phyloP scores from a whole-genome alignment of 2,888 invertebrate species.

The Oxystoma pomonae region DNA sequence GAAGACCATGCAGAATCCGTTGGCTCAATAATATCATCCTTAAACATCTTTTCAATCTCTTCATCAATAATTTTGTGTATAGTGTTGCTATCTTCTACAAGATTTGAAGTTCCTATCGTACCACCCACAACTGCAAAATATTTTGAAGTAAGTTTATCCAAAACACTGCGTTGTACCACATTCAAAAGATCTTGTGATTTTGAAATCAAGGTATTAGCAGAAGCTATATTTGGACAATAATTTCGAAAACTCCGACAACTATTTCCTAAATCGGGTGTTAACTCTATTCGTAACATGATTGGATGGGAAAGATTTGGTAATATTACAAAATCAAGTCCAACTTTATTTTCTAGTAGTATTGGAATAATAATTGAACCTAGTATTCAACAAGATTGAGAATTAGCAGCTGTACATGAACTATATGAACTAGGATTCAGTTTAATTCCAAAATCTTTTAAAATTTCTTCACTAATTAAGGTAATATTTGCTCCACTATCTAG shows the following conservation, averaged over 20 bases:
- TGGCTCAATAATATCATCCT: too few species aligned
- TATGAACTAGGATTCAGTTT: neutral
- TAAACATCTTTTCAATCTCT: too few species aligned
- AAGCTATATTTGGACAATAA: neutral
- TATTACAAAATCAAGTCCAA: neutral
- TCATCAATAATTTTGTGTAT: slow-evolving; percentile 8
- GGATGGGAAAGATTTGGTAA: slow-evolving; percentile 6
- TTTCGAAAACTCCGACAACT: slow-evolving; percentile 2
- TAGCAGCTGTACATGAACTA: neutral
- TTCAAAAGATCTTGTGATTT: neutral
- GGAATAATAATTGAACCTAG: slow-evolving; percentile 4
- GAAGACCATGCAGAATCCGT: neutral
- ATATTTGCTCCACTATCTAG: slow-evolving; percentile 6
- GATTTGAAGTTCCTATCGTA: slow-evolving; percentile 4
- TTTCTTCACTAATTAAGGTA: neutral
- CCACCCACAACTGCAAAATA: slow-evolving; percentile 2
- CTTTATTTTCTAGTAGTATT: neutral
- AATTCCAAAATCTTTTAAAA: neutral
- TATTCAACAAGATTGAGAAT: slow-evolving; percentile 6
- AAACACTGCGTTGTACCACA: neutral
- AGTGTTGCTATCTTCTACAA: neutral
- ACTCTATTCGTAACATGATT: slow-evolving; percentile 4
- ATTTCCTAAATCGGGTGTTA: slow-evolving; percentile 6
- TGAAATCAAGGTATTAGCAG: slow-evolving; percentile 2
- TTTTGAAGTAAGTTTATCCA: neutral